Evolutionary conservation across 2,797 vertebrate species (phyloP).

Genomic region (Pachyuromys duprasi): DNA sequence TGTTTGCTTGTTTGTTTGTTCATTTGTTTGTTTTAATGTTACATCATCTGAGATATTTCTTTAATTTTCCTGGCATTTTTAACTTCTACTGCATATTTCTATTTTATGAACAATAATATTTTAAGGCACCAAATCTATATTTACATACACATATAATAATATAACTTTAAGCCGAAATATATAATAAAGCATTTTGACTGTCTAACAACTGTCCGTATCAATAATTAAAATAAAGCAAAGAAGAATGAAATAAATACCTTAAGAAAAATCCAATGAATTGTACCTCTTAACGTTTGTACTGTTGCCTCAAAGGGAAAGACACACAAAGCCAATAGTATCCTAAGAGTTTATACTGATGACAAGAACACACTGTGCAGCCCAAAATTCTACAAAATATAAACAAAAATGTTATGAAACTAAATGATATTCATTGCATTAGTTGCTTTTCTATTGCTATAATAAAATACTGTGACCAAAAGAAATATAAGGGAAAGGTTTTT

Average conservation of each 20-base stretch:
- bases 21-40: not conserved
- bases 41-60: not conserved
- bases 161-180: conserved; percentile 57
- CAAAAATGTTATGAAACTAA: not conserved
- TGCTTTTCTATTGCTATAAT: not conserved
- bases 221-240: conserved; percentile 89
- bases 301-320: conserved; percentile 83
- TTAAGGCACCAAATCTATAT: conserved; percentile 90
- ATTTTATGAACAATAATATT: not conserved
- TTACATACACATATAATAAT: conserved; percentile 90
- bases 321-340: conserved; percentile 88
- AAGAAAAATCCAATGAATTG: conserved; percentile 86
- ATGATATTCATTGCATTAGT: not conserved
- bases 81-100: not conserved
- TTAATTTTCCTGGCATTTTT: conserved; percentile 8
- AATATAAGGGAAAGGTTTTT: not conserved
- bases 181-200: conserved; percentile 90
- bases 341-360: conserved; percentile 90
- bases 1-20: not conserved
- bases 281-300: conserved; percentile 74
- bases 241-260: conserved; percentile 90
- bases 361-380: conserved; percentile 79
- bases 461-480: not conserved
- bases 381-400: conserved; percentile 72
- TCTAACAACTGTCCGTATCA: conserved; percentile 85